Evolutionary conservation across 2,113 vertebrate genomes (phyloP), one percentile per base, ranked within the genome.

Genomic region (Chrysochloris asiatica): DNA sequence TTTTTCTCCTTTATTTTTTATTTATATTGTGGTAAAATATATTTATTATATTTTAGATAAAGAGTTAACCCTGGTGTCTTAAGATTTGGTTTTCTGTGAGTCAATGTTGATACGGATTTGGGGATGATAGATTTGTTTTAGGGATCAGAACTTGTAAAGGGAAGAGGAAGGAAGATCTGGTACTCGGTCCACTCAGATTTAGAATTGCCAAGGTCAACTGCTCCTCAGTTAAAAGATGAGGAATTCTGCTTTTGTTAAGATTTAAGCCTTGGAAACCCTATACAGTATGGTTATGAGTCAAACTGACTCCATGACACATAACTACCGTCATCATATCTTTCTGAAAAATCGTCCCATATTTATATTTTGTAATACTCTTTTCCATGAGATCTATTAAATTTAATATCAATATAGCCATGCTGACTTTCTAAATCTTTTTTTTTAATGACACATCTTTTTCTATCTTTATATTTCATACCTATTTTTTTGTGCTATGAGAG

Each of bases 281-380:
- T n/a, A n/a, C n/a, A n/a, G n/a, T n/a, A n/a, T n/a, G n/a, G n/a
- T n/a, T n/a, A n/a, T n/a, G n/a, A n/a, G n/a, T n/a, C n/a, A n/a
- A n/a, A n/a, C n/a, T n/a, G n/a, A n/a, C n/a, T n/a, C n/a, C n/a
- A n/a, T n/a, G n/a, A n/a, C n/a, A n/a, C n/a, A n/a, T n/a, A n/a
- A n/a, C n/a, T n/a, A n/a, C n/a, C n/a, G n/a, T n/a, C n/a, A n/a
- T n/a, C n/a, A 11, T 43, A 30, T 43, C 43, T 71, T 69, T 56
- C 73, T 78, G 52, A 93, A n/a, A 26, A 77, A 69, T 36, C 69
- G 14, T 13, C 56, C 26, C 21, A 12, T 59, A 22, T 69, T 69
- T n/a, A 7, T 86, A 82, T 54, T 83, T 92, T 83, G 4, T 83
- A 56, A n/a, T 88, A 69, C 17, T 92, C 17, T 92, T 83, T 86